A percentile compares a stretch with the other conserved stretches of the same genome.
These are phyloP conservation scores for Romanomermis culicivorax DNA, from an alignment of 2,888 invertebrate genomes.

Conservation along the genomic window DNA sequence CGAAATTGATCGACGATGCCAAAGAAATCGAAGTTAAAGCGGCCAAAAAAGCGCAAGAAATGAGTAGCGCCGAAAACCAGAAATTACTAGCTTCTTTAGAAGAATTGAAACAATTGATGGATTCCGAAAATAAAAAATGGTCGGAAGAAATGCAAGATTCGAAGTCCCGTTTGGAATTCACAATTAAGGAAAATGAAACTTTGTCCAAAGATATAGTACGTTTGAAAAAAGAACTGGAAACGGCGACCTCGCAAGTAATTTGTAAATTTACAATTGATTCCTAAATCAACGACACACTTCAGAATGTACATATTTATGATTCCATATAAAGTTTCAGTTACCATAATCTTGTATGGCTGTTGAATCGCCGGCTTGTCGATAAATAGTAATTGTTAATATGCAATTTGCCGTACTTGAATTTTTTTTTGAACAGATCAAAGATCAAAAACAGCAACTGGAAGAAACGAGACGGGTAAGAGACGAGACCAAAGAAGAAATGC, in stretches of 20 bases:
- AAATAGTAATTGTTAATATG: too few species aligned
- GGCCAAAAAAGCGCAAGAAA: slow-evolving; percentile 9
- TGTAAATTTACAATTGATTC: background rate
- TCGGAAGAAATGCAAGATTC: background rate
- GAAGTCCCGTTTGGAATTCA: background rate
- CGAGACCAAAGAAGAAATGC: slow-evolving; percentile 20
- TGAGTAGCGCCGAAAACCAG: slow-evolving; percentile 13
- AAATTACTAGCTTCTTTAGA: slow-evolving; percentile 15
- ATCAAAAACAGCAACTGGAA: slow-evolving; percentile 19
- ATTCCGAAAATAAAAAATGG: background rate
- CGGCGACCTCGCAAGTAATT: background rate
- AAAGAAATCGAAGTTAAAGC: slow-evolving; percentile 2
- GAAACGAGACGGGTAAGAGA: slow-evolving; percentile 18
- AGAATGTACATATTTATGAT: too few species aligned
- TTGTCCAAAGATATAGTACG: background rate
- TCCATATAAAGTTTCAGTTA: too few species aligned
- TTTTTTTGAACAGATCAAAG: slow-evolving; percentile 12
- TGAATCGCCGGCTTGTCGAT: too few species aligned
- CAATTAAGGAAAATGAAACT: background rate
- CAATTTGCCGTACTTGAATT: too few species aligned
- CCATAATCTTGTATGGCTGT: too few species aligned
- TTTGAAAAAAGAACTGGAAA: background rate
- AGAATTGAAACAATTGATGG: slow-evolving; percentile 7
- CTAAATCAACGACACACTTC: too few species aligned
- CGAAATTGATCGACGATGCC: slow-evolving; percentile 7